Conservation (phyloP, 2,888 invertebrate species). For the Ormyrus pomaceus region DNA sequence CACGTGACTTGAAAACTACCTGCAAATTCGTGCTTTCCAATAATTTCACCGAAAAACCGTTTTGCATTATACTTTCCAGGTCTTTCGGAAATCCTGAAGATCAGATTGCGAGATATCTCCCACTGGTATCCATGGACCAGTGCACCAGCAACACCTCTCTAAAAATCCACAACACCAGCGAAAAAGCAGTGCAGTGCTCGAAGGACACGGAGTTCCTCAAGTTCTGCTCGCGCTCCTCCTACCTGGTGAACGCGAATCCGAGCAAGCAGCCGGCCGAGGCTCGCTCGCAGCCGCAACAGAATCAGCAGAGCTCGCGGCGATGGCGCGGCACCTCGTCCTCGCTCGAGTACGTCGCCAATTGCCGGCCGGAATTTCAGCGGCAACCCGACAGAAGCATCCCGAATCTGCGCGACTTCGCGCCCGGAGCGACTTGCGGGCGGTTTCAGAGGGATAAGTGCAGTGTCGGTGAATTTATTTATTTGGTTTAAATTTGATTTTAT, state of each 20-base stretch:
- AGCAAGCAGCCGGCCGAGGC: background rate
- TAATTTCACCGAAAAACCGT: no score
- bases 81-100: no score
- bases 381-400: background rate
- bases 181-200: slow-evolving; percentile 35
- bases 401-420: slow-evolving; percentile 21
- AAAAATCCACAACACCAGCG: background rate
- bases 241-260: slow-evolving; percentile 2
- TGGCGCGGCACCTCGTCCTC: background rate
- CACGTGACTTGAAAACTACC: no score
- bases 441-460: background rate
- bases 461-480: no score
- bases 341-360: slow-evolving; percentile 44
- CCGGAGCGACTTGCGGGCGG: slow-evolving; percentile 19
- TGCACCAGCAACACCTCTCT: no score
- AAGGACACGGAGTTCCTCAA: slow-evolving; percentile 33
- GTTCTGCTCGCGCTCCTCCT: slow-evolving; percentile 44
- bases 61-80: no score
- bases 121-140: no score
- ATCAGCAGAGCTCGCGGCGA: background rate
- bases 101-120: no score
- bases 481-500: no score
- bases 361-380: slow-evolving; percentile 11
- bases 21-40: no score
- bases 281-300: background rate